Conservation (phyloP, 30 jellyfish, hydroid and myxozoan genomes). For the Mastigias papua region DNA sequence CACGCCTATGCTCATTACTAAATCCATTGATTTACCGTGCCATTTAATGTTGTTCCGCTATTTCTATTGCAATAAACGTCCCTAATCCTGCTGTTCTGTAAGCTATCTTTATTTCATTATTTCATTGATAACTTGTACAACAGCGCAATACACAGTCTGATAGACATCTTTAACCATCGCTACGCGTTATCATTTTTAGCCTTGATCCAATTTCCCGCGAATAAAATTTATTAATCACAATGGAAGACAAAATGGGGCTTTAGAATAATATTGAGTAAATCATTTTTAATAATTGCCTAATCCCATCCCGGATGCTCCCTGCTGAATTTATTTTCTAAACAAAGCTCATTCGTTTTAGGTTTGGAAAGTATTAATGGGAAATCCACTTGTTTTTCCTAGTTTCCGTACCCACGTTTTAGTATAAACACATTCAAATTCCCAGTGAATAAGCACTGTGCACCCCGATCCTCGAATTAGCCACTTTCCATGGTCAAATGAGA, state of each 20-base stretch:
- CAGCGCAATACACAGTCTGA: neutral
- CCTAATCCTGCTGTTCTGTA: neutral
- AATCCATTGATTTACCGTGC: neutral
- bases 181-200: neutral
- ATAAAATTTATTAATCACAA: neutral
- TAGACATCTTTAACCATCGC: neutral
- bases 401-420: neutral
- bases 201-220: slow-evolving; percentile 17
- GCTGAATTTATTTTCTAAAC: slow-evolving; percentile 14
- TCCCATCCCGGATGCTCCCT: slow-evolving; percentile 19
- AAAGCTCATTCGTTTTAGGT: slow-evolving; percentile 1
- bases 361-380: slow-evolving; percentile 11
- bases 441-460: slow-evolving; percentile 1
- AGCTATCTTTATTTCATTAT: neutral
- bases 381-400: slow-evolving; percentile 3
- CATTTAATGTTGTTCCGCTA: neutral
- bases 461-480: neutral
- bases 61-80: neutral
- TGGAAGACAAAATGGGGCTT: slow-evolving; percentile 4
- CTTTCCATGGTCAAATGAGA: neutral
- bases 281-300: neutral
- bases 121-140: neutral
- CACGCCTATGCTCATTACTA: neutral
- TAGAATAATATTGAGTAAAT: neutral
- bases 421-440: neutral